A percentile compares a stretch with the other conserved stretches of the same genome.
Evolutionary conservation across 35 echinoderm and acorn worm genomes (phyloP).

Genomic region (Lytechinus variegatus): DNA sequence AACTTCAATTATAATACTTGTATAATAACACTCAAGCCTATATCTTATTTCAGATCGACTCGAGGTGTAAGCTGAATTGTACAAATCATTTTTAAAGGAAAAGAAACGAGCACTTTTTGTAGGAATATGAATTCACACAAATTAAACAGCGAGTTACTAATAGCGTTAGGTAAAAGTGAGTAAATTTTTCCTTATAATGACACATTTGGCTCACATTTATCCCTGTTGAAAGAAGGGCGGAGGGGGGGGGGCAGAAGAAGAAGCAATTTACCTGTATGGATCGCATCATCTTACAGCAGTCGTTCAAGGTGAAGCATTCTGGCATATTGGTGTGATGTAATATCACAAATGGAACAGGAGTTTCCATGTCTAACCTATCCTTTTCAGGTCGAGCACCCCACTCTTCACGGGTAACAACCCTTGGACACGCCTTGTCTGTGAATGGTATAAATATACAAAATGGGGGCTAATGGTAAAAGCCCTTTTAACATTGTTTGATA

Average conservation of each 20-base stretch:
- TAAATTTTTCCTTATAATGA: no score
- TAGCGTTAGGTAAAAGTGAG: no score
- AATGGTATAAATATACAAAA: not conserved
- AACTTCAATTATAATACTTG: not conserved
- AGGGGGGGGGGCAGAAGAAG: not conserved
- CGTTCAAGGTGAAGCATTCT: conserved; percentile 52
- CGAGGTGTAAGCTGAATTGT: no score
- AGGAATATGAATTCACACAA: no score
- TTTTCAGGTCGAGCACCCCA: conserved; percentile 63
- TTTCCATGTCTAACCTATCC: conserved; percentile 41
- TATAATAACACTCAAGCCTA: not conserved
- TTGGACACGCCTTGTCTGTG: conserved; percentile 54
- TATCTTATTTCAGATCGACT: not conserved
- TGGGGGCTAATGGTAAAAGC: not conserved
- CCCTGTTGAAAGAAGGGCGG: not conserved
- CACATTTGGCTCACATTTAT: no score
- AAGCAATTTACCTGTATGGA: conserved; percentile 60
- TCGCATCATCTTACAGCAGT: conserved; percentile 58
- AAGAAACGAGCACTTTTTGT: no score
- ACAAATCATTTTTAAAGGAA: no score
- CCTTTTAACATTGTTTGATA: not conserved
- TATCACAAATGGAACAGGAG: conserved; percentile 73
- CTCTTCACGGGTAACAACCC: conserved; percentile 59
- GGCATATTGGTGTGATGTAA: conserved; percentile 63
- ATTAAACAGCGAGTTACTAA: no score